Evolutionary conservation across 2,888 invertebrate genomes (phyloP), one percentile per base, ranked within the genome.

Genomic region (Plusia festucae): DNA sequence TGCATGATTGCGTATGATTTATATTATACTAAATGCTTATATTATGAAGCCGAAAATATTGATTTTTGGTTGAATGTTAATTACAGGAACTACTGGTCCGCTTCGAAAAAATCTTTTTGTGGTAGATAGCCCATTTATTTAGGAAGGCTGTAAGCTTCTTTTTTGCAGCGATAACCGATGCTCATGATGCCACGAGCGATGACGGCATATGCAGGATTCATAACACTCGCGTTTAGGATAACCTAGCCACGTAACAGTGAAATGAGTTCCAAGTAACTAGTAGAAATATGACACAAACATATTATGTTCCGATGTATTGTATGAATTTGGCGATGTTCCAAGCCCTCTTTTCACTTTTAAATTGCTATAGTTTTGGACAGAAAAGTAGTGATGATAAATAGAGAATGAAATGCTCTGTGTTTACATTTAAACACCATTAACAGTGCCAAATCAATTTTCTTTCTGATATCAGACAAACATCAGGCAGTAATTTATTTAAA

Each of bases 321-420:
- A 40, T 15, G 20, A 46, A 20, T n/a, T 16, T 76, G 66, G 73
- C 73, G 66, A 8, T 7, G 9, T 20, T 65, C 76, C 71, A 76
- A 52, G 52, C 46, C 53, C 34, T 70, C 66, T 70, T 60, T 76
- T 61, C 61, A 60, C 53, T 69, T 73, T 51, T 54, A 61, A 61
- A 75, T 73, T 77, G 65, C 60, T 54, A 60, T 63, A 64, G 60
- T 76, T 76, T 53, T 73, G 68, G 57, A 69, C 60, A 65, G 54
- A 70, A 73, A 66, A 65, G 56, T 70, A 55, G 51, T 54, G 54
- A 76, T 73, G 69, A 64, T 59, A 64, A 77, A 73, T 57, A 55
- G 52, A 57, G 27, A 51, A 58, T 34, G 15, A 69, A 63, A 64
- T 20, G 59, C 51, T 60, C 24, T 56, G 44, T 59, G 32, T 58